Evolutionary conservation across 2,113 vertebrate species (phyloP), one percentile per base, ranked within the genome.

Genomic region (Anser cygnoides): DNA sequence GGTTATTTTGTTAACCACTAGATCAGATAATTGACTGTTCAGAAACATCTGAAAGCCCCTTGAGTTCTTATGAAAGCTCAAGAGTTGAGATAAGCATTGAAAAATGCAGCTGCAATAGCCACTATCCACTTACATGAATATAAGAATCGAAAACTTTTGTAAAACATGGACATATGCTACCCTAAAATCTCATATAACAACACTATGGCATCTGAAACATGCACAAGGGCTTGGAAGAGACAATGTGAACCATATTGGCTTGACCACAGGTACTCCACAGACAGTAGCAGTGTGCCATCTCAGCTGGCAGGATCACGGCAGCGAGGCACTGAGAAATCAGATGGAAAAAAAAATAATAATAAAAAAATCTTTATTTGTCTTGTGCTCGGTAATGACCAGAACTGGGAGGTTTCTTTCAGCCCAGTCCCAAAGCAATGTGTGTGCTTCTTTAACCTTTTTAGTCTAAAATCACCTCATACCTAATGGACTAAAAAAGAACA

Each of bases 391-490:
- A 73, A 76, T 13, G 87, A 79, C 62, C 84, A 89, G 77, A 85
- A 43, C 62, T 58, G 81, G 89, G 74, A 91, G 89, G 65, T 25
- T 73, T 54, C 86, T 39, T 41, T 18, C 76, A 89, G 80, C 77
- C 73, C 70, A 29, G 92, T 22, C 73, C 70, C 84, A 46, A 46
- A 89, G 54, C 29, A 92, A 75, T 1, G 14, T 2, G 65, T 86
- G n/a, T 96, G 88, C 94, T 96, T 59, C 96, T 96, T 96, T 97
- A 96, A 95, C 95, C 92, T 94, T 95, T 13, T 31, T 5, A 59
- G 61, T 89, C 90, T 72, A 70, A 94, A 95, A 94, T 76, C 90
- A 61, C 92, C 84, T 96, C 96, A 76, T 94, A 73, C 95, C 86
- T 95, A 84, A 94, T 28, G 54, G 73, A 89, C 92, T 73, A 80